phyloP scores from a whole-genome alignment of 2,888 invertebrate genomes.

The Aspidiotus rigidus region DNA sequence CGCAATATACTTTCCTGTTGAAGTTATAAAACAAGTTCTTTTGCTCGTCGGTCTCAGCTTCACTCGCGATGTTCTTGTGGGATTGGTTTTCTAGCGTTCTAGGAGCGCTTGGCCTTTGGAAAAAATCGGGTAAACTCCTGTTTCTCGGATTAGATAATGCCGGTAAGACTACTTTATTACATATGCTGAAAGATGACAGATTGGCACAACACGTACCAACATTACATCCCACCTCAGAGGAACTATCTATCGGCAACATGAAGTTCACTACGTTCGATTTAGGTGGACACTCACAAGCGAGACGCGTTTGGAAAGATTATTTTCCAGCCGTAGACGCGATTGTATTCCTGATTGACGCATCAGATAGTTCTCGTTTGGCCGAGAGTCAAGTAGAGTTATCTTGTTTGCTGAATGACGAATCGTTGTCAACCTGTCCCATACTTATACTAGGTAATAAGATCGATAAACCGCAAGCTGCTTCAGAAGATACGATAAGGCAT shows the following conservation, averaged over 20 bases:
- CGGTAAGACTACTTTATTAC: conserved; percentile 96
- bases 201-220: conserved; percentile 99
- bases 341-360: conserved; percentile 95
- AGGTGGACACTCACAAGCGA: conserved; percentile 96
- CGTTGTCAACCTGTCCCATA: conserved; percentile 91
- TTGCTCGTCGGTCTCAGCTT: too few relatives aligned
- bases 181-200: conserved; percentile 99
- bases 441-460: conserved; percentile 99
- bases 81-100: conserved; percentile 92
- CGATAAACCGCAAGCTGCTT: conserved; percentile 92
- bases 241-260: conserved; percentile 97
- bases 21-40: too few relatives aligned
- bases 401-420: conserved; percentile 89
- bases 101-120: conserved; percentile 93
- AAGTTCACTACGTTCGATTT: conserved; percentile 99
- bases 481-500: conserved; percentile 92
- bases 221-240: conserved; percentile 98
- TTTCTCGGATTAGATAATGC: conserved; percentile 99
- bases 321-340: conserved; percentile 99
- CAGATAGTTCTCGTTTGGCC: conserved; percentile 77
- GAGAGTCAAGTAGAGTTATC: conserved; percentile 83
- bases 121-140: conserved; percentile 95
- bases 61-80: conserved; percentile 72
- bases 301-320: conserved; percentile 99
- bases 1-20: too few relatives aligned